These are phyloP conservation scores for Ictalurus furcatus DNA, from an alignment of 2,113 vertebrate species.

Conservation along the genomic window DNA sequence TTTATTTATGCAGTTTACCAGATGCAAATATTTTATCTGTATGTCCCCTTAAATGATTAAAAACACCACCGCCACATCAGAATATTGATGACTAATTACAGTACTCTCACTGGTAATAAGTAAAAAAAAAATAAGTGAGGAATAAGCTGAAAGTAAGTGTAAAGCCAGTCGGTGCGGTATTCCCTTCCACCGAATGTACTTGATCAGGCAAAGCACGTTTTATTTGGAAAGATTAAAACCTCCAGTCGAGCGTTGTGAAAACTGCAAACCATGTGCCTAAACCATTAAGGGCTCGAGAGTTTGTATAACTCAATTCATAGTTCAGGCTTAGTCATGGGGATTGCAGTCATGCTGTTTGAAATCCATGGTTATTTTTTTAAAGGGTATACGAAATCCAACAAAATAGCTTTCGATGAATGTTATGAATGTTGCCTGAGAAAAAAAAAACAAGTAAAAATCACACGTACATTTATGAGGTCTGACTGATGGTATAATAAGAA, in stretches of 20 bases:
- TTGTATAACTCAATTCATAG: neutral
- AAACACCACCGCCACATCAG: neutral
- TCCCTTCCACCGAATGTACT: neutral
- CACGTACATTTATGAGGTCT: neutral
- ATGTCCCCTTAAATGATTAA: neutral
- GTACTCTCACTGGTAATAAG: neutral
- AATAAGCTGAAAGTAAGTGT: neutral
- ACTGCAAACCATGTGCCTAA: neutral
- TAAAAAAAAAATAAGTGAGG: neutral
- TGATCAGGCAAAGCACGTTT: neutral
- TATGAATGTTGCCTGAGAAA: neutral
- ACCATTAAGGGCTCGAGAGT: neutral
- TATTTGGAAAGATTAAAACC: neutral
- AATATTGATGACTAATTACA: neutral
- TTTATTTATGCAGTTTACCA: neutral
- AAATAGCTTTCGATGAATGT: neutral
- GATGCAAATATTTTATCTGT: neutral
- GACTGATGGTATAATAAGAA: neutral
- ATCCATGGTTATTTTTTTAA: neutral
- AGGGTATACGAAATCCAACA: neutral
- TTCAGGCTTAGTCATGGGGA: neutral
- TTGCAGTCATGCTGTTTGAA: neutral
- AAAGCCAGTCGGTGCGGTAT: neutral
- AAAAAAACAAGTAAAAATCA: neutral
- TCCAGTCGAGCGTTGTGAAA: neutral